Conservation (phyloP, 2,113 vertebrate species). For the Microcebus ravelobensis region DNA sequence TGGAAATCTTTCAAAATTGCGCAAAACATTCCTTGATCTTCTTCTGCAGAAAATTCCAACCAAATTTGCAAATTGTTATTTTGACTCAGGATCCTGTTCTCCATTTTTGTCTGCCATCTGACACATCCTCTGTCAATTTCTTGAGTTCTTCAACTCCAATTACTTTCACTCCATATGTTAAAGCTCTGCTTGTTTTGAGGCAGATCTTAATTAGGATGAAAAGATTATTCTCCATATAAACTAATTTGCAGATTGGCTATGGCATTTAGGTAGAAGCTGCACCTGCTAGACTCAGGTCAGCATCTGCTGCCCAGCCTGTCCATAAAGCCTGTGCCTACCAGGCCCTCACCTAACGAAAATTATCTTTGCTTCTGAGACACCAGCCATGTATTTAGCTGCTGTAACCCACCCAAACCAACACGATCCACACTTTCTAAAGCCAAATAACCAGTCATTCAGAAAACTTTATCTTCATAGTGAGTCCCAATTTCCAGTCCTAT, state of each 20-base stretch:
- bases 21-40: constrained; percentile 40
- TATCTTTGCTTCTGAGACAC: constrained; percentile 1
- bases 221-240: constrained; percentile 67
- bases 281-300: constrained; percentile 44
- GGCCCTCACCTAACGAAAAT: neutral
- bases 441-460: constrained; percentile 7
- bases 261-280: constrained; percentile 27
- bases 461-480: neutral
- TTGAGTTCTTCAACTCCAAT: constrained; percentile 67
- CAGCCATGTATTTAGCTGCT: constrained; percentile 3
- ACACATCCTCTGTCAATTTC: constrained; percentile 68
- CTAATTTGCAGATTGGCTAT: constrained; percentile 47
- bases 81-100: constrained; percentile 54
- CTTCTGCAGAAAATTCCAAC: constrained; percentile 42
- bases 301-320: constrained; percentile 17
- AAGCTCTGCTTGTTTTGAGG: constrained; percentile 71
- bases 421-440: neutral
- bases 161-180: constrained; percentile 73
- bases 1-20: constrained; percentile 49
- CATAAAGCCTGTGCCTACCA: neutral
- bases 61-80: constrained; percentile 59
- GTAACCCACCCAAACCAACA: constrained; percentile 3
- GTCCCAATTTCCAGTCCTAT: neutral
- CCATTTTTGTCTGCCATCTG: constrained; percentile 69
- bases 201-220: constrained; percentile 71